Evolutionary conservation across 2,797 vertebrate species (phyloP).

Genomic region (Amniataba percoides): DNA sequence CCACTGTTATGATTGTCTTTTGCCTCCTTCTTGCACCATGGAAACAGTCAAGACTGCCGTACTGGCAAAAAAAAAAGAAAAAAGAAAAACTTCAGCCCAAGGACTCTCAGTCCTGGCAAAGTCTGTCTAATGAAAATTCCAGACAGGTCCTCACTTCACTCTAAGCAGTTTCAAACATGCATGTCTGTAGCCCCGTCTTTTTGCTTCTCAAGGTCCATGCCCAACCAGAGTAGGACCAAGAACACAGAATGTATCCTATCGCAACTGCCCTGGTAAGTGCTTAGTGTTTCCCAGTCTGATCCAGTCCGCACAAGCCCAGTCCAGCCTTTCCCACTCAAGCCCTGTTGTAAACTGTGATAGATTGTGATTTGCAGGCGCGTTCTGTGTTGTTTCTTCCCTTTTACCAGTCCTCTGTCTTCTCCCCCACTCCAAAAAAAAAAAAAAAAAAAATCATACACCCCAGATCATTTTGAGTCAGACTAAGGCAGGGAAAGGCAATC

Average conservation of each 20-base stretch:
- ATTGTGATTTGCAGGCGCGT: conserved; percentile 55
- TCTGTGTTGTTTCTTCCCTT: conserved; percentile 60
- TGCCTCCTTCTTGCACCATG: conserved; percentile 51
- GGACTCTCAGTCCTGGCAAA: conserved; percentile 45
- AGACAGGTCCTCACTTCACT: conserved; percentile 63
- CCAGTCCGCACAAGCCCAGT: conserved; percentile 73
- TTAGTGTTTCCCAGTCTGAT: conserved; percentile 78
- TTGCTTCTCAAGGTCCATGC: conserved; percentile 86
- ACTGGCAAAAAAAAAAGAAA: conserved; percentile 48
- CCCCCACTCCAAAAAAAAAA: conserved; percentile 32
- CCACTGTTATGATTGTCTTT: conserved; percentile 71
- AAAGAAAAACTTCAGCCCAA: conserved; percentile 55
- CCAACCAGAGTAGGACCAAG: conserved; percentile 84
- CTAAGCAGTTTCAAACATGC: conserved; percentile 69
- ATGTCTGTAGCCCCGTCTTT: conserved; percentile 82
- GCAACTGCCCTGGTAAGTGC: conserved; percentile 85
- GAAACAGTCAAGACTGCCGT: conserved; percentile 47
- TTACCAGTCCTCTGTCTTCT: conserved; percentile 60
- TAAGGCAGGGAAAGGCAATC: conserved; percentile 46
- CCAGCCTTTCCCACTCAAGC: conserved; percentile 67
- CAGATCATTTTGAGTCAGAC: conserved; percentile 49
- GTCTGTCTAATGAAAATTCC: conserved; percentile 36
- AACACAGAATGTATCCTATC: conserved; percentile 85
- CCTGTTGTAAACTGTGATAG: conserved; percentile 65
- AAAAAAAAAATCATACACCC: conserved; percentile 46